A percentile compares a stretch with the other conserved stretches of the same genome.
phyloP scores from a whole-genome alignment of 2,113 vertebrate genomes.

The Lagopus muta region DNA sequence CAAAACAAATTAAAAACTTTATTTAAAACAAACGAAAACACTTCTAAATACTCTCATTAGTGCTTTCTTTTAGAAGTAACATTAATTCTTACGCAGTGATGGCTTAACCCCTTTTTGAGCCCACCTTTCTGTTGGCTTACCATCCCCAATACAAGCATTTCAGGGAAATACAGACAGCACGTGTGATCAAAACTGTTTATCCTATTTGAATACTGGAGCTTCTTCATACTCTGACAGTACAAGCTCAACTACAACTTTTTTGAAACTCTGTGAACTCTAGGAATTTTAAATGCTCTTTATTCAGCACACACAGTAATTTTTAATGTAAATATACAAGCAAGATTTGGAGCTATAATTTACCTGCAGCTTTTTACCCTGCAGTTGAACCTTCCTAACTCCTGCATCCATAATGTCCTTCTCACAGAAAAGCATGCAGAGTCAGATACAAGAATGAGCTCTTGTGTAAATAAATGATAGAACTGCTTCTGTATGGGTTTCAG shows the following conservation, averaged over 20 bases:
- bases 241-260: neutral
- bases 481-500: neutral
- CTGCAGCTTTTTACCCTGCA: neutral
- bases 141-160: neutral
- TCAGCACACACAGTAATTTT: neutral
- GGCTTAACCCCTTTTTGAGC: neutral
- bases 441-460: neutral
- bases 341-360: neutral
- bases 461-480: neutral
- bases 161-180: neutral
- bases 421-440: neutral
- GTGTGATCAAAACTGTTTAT: neutral
- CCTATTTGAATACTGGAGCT: neutral
- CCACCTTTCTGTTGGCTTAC: neutral
- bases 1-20: constrained; percentile 22
- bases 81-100: neutral
- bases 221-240: neutral
- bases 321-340: neutral
- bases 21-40: constrained; percentile 50
- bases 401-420: neutral
- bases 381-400: neutral
- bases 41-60: neutral
- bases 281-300: neutral
- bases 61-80: neutral
- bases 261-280: neutral